A percentile compares a stretch with the other conserved stretches of the same genome.
These are phyloP conservation scores for Rhodinocichla rosea DNA, from an alignment of 2,113 vertebrate species.

Conservation along the genomic window DNA sequence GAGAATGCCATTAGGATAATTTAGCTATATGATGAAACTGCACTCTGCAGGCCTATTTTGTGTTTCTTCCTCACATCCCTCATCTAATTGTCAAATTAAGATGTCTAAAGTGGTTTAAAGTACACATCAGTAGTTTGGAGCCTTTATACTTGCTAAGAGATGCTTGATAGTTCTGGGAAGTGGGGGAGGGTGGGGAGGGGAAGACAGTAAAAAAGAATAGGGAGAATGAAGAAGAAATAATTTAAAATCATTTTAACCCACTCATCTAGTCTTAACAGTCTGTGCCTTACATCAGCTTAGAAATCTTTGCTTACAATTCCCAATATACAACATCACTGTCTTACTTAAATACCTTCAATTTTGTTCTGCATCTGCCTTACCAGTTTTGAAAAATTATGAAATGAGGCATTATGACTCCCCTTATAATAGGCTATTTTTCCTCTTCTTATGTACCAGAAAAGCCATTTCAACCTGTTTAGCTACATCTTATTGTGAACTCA, in stretches of 20 bases:
- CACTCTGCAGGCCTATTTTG: not conserved
- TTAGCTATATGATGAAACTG: not conserved
- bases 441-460: not conserved
- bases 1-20: not conserved
- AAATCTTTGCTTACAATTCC: not conserved
- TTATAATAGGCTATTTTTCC: not conserved
- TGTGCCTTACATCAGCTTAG: not conserved
- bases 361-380: not conserved
- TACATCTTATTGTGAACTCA: not conserved
- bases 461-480: not conserved
- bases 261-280: not conserved
- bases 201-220: not conserved
- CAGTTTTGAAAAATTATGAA: not conserved
- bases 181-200: accelerated
- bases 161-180: not conserved
- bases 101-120: not conserved
- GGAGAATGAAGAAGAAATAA: not conserved
- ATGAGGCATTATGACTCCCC: not conserved
- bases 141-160: not conserved
- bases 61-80: not conserved
- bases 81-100: not conserved
- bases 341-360: conserved; percentile 9
- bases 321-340: not conserved
- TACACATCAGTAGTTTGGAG: not conserved
- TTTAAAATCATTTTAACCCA: not conserved